Conservation (phyloP, 2,888 invertebrate species). For the Brachycybe producta region DNA sequence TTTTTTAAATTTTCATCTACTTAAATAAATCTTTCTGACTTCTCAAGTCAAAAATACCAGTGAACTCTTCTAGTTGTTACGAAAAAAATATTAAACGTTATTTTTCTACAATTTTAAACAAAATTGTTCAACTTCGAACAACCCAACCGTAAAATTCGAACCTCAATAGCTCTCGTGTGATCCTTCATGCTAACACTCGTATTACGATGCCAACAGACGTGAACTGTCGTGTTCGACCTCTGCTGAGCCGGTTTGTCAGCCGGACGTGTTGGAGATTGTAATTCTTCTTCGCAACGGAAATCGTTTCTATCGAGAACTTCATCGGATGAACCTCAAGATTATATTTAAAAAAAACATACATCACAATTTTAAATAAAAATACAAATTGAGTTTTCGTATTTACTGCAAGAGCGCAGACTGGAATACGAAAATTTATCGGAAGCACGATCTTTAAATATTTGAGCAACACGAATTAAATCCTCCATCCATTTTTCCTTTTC, state of each 20-base stretch:
- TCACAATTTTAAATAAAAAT: too few species aligned
- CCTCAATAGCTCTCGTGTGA: conserved; percentile 56
- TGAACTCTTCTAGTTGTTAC: too few species aligned
- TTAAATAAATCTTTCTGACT: too few species aligned
- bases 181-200: conserved; percentile 64
- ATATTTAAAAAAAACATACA: not conserved
- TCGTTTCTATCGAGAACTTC: conserved; percentile 49
- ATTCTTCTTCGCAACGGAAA: conserved; percentile 20
- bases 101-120: not conserved
- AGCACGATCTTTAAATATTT: conserved; percentile 35
- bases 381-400: conserved; percentile 32
- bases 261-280: conserved; percentile 16
- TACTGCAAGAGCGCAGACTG: conserved; percentile 51
- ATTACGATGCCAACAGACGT: conserved; percentile 96
- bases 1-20: too few species aligned
- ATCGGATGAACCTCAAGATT: conserved; percentile 52
- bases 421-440: conserved; percentile 47
- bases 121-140: conserved; percentile 6
- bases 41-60: too few species aligned
- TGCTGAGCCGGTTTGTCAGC: conserved; percentile 20
- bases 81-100: too few species aligned
- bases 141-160: conserved; percentile 29
- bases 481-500: conserved; percentile 80
- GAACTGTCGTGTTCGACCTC: conserved; percentile 48
- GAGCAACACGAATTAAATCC: conserved; percentile 40